Base-by-base conservation (phyloP, 2,797 vertebrate genomes). In the Falco concolor region DNA sequence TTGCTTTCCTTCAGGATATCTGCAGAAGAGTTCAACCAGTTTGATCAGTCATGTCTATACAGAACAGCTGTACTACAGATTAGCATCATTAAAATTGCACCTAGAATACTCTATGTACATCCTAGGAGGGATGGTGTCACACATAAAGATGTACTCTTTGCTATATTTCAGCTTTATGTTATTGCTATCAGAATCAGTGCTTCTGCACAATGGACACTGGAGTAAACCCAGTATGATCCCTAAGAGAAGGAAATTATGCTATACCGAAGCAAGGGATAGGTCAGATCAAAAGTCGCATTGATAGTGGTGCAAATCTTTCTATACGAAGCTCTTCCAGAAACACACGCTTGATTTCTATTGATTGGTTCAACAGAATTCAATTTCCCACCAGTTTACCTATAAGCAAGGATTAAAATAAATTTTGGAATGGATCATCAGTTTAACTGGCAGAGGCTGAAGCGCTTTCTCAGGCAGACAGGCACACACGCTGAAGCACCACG, bases 401-500 rank as follows among this genome's bases (percentile, higher is more conserved):
- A 69, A 78, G 49, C 50, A 75, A 90, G 72, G 73, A 80, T 76
- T 86, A 83, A 76, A 87, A 86, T 47, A 9, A 22, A 34, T 30
- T 91, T 64, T 72, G 34, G 38, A 63, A 64, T 6, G 50, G 60
- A 63, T 59, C 23, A 0, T 30, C 76, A 49, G 52, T 57, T 72
- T 50, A 65, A 59, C 25, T 0, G 3, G 28, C 57, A 42, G 30
- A 50, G 17, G 36, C 32, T 36, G 4, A 84, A 90, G 52, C 9
- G 56, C 42, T 32, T 42, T 36, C 16, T 27, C 5, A 10, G 68
- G 40, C 78, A 84, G 83, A 65, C 27, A 49, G 60, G 45, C 53
- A 25, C 32, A 28, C 0, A 28, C 0, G 0, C 20, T 6, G 34
- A n/a, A n/a, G n/a, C n/a, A n/a, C n/a, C 0, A 28, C 0, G 0